Percentiles rank a stretch among this genome's conserved stretches.
phyloP scores from a whole-genome alignment of 2,888 invertebrate species.

The Dioctria linearis region DNA sequence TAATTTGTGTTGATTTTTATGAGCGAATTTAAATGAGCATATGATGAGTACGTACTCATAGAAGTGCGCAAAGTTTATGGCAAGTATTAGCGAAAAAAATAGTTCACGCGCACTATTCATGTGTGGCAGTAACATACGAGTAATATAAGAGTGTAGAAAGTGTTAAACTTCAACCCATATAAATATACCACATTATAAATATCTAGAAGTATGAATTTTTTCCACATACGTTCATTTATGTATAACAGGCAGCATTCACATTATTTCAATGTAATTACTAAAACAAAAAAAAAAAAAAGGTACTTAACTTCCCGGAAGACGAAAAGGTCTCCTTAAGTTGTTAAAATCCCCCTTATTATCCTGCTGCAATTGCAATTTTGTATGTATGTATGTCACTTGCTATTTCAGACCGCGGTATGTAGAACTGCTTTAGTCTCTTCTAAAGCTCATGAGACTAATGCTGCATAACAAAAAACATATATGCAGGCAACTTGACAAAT shows the following conservation, averaged over 20 bases:
- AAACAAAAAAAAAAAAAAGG: not conserved
- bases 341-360: constrained; percentile 27
- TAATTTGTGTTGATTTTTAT: constrained; percentile 34
- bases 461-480: no score
- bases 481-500: no score
- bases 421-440: not conserved
- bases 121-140: no score
- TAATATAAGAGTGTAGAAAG: constrained; percentile 1
- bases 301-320: no score
- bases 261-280: constrained; percentile 39
- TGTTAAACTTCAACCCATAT: not conserved
- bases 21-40: constrained; percentile 17
- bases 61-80: constrained; percentile 35
- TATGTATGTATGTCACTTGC: not conserved
- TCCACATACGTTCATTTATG: not conserved
- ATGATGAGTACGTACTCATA: not conserved
- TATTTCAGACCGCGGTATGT: no score
- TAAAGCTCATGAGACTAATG: no score
- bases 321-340: not conserved
- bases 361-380: constrained; percentile 19
- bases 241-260: constrained; percentile 4
- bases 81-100: constrained; percentile 16
- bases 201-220: not conserved
- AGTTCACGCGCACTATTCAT: no score
- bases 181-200: no score